A percentile compares a stretch with the other conserved stretches of the same genome.
Conservation (phyloP, 2,113 vertebrate genomes). For the Macaca nemestrina region DNA sequence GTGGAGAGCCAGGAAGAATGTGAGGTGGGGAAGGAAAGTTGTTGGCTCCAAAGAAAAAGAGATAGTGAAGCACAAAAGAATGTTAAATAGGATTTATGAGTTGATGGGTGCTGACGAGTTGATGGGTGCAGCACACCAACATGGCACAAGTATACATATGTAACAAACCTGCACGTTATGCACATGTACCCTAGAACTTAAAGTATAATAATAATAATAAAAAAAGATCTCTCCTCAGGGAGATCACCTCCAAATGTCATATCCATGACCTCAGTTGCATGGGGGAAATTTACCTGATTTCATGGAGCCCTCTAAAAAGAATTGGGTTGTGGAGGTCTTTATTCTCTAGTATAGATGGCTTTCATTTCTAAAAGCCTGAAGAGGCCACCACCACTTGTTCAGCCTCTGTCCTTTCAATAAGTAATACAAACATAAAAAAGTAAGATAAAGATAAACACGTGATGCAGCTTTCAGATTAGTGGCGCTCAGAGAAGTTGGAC, state of each 20-base stretch:
- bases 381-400: not conserved
- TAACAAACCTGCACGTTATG: no score
- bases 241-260: no score
- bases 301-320: not conserved
- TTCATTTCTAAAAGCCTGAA: not conserved
- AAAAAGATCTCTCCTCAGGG: not conserved
- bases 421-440: not conserved
- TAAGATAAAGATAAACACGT: not conserved
- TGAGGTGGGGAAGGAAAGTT: not conserved
- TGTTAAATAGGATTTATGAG: not conserved
- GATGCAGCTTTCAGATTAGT: not conserved
- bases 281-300: not conserved
- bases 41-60: not conserved
- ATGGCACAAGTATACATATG: no score
- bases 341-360: not conserved
- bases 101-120: no score
- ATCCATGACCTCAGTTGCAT: rapidly evolving
- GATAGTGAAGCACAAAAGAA: not conserved
- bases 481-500: not conserved
- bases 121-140: no score
- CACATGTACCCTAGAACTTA: no score
- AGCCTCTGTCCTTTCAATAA: not conserved
- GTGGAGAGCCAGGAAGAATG: not conserved
- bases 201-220: no score
- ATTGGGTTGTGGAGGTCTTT: not conserved